Percentiles rank a stretch among this genome's conserved stretches.
phyloP scores from a whole-genome alignment of 2,797 vertebrate species.

The Eptatretus atami region DNA sequence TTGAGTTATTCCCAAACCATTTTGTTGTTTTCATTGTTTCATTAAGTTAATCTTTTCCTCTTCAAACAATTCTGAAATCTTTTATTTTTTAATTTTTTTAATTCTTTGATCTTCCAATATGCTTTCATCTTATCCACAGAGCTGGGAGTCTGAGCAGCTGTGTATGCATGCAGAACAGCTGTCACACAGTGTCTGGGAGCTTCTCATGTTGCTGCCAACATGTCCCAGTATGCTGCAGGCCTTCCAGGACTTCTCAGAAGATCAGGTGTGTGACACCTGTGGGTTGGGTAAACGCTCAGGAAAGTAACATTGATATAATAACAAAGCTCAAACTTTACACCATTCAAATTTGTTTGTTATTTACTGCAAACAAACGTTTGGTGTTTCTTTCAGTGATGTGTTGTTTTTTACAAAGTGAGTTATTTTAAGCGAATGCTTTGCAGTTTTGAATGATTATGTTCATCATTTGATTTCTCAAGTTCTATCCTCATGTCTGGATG shows the following conservation, averaged over 20 bases:
- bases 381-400: not conserved
- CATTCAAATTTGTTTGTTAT: too few relatives aligned
- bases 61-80: not conserved
- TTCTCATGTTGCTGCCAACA: constrained; percentile 81
- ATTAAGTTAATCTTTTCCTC: not conserved
- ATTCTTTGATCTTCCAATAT: not conserved
- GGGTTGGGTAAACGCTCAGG: too few relatives aligned
- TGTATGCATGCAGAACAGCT: constrained; percentile 92
- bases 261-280: constrained; percentile 21
- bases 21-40: too few relatives aligned
- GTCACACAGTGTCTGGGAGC: constrained; percentile 78
- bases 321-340: too few relatives aligned
- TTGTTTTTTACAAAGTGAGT: not conserved
- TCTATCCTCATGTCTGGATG: not conserved
- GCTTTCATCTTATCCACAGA: constrained; percentile 18
- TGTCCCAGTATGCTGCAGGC: constrained; percentile 95
- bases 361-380: not conserved
- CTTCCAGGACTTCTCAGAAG: constrained; percentile 86
- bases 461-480: not conserved
- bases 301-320: too few relatives aligned
- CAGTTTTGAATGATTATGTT: not conserved
- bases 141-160: constrained; percentile 56
- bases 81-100: not conserved
- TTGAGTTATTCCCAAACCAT: too few relatives aligned
- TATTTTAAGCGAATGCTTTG: not conserved